phyloP scores from a whole-genome alignment of 2,888 invertebrate genomes.

The Hypselothyrea guttata region DNA sequence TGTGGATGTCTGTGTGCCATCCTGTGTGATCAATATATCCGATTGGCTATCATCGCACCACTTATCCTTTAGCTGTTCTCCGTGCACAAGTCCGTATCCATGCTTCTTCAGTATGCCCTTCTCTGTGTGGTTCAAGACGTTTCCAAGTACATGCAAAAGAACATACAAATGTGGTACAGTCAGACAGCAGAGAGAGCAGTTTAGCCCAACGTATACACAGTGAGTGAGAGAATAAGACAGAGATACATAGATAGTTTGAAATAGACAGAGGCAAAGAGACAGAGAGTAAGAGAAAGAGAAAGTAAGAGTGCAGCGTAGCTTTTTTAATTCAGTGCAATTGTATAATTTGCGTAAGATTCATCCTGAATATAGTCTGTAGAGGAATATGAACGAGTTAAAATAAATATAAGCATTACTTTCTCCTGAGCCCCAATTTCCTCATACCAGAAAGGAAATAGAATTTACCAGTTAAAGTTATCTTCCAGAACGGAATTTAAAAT shows the following conservation, averaged over 20 bases:
- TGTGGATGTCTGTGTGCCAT: slow-evolving; percentile 86
- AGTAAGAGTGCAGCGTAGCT: neutral
- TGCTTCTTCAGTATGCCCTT: slow-evolving; percentile 96
- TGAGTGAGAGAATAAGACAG: slow-evolving; percentile 32
- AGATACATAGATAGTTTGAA: slow-evolving; percentile 11
- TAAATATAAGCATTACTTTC: no score
- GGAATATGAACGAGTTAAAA: no score
- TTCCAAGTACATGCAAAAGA: slow-evolving; percentile 68
- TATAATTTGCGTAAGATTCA: neutral
- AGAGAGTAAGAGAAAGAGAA: slow-evolving; percentile 25
- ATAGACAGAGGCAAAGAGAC: slow-evolving; percentile 24
- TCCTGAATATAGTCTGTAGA: no score
- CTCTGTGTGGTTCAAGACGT: slow-evolving; percentile 85
- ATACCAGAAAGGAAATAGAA: no score
- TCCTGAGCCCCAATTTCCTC: no score
- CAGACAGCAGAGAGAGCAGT: slow-evolving; percentile 58
- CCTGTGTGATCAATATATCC: slow-evolving; percentile 87
- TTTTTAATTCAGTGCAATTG: slow-evolving; percentile 2
- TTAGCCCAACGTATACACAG: slow-evolving; percentile 33
- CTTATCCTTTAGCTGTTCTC: slow-evolving; percentile 87
- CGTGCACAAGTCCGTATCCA: slow-evolving; percentile 89
- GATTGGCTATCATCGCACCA: slow-evolving; percentile 89
- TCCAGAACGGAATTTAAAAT: no score
- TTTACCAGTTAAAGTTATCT: no score
- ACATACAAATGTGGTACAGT: slow-evolving; percentile 69